phyloP scores from a whole-genome alignment of 2,113 vertebrate species.

The Lethenteron camtschaticum region DNA sequence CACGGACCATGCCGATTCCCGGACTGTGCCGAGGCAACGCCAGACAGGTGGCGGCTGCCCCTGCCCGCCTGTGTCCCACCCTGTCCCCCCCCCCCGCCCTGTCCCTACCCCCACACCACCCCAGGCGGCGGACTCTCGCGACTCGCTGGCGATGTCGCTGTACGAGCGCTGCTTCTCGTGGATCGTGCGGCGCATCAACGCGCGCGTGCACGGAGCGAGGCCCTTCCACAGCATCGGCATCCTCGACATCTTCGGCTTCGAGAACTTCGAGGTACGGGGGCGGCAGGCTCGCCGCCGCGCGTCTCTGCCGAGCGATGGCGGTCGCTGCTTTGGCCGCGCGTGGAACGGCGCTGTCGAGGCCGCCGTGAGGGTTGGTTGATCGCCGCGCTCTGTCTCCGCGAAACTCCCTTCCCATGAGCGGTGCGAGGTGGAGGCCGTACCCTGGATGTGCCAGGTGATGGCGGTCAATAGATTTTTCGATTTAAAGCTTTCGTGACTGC shows the following conservation, averaged over 20 bases:
- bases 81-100: too few relatives aligned
- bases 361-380: neutral
- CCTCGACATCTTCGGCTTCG: slow-evolving; percentile 94
- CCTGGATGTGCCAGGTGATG: too few relatives aligned
- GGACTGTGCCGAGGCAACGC: too few relatives aligned
- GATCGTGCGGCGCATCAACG: slow-evolving; percentile 74
- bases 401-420: too few relatives aligned
- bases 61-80: too few relatives aligned
- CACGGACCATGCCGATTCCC: too few relatives aligned
- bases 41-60: too few relatives aligned
- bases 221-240: slow-evolving; percentile 80
- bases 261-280: slow-evolving; percentile 67
- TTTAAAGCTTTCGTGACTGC: too few relatives aligned
- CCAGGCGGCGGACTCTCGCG: slow-evolving; percentile 75
- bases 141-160: slow-evolving; percentile 95
- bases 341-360: neutral
- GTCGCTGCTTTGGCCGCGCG: neutral
- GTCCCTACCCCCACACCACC: too few relatives aligned
- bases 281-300: neutral
- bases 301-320: neutral
- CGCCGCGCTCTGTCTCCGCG: too few relatives aligned
- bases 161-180: slow-evolving; percentile 89
- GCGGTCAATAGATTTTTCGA: too few relatives aligned
- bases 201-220: slow-evolving; percentile 54
- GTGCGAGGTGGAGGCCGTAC: too few relatives aligned